Base-by-base conservation (phyloP, 53 echinoderm and acorn worm species). In the Patiria pectinifera region DNA sequence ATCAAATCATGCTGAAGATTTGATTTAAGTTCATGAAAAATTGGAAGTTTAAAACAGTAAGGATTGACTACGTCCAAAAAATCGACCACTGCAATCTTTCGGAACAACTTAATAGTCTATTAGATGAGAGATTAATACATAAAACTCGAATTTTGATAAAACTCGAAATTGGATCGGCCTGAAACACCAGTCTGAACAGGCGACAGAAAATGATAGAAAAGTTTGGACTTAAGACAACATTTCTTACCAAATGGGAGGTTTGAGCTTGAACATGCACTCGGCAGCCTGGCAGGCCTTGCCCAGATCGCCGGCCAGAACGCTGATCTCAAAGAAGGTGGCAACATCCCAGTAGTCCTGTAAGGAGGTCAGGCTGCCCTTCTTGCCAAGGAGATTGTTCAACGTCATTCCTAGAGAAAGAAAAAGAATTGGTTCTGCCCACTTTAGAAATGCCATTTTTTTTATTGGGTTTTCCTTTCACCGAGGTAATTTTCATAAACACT, bases 281-380 rank as follows among this genome's bases (percentile, higher is more conserved):
- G 99, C 96, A 71, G 97, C 99, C 82, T 99, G 99, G 58, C 94
- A 95, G 4, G 98, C 98, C 72, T 98, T 98, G 74, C 88, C 92
- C 58, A 94, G 94, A 95, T 98, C 96, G 6, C 93, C 95, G 2
- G 98, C 98, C 71, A 98, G 93, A 10, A 98, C 96, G 80, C 98
- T 98, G 93, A 98, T 98, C 95, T 98, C 98, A 93, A 98, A 98
- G 94, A 98, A 97, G 0, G 98, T 98, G 0, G 98, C 98, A 0
- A 98, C 96, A 59, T 98, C 98, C 98, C 98, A 98, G 90, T 98
- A 98, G 83, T 98, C 98, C 80, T 97, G 97, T 76, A 98, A 82
- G 14, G 96, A 95, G 21, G 71, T 77, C 63, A 98, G 91, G 83
- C 96, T 98, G 0, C 98, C 98, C 87, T 98, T 98, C 95, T 96